phyloP scores from a whole-genome alignment of 1,140 invertebrate species.

The Stegodyphus dumicola region DNA sequence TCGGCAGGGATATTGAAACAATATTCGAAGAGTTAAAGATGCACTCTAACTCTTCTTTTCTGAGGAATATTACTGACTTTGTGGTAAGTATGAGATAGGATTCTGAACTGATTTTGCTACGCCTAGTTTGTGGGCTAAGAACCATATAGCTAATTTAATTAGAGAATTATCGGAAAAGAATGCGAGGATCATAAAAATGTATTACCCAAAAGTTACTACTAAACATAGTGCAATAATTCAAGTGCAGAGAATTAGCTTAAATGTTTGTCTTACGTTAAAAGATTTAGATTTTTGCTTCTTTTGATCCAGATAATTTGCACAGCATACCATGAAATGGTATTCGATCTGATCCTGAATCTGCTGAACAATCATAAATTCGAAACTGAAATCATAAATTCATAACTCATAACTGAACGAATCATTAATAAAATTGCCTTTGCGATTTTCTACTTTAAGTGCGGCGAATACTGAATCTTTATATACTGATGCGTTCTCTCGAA shows the following conservation, averaged over 20 bases:
- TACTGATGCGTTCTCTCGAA: no score
- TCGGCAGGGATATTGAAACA: constrained; percentile 71
- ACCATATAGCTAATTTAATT: background rate
- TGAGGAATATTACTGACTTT: constrained; percentile 78
- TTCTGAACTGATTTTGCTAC: background rate
- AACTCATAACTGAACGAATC: no score
- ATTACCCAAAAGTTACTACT: background rate
- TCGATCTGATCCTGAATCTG: no score
- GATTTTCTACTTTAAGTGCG: no score
- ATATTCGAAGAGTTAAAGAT: constrained; percentile 70
- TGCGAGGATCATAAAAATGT: background rate
- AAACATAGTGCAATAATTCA: background rate
- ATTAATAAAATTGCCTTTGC: no score
- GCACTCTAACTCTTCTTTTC: constrained; percentile 69
- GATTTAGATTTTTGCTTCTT: no score
- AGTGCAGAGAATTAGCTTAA: background rate
- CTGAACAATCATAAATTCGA: no score
- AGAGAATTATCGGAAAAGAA: background rate
- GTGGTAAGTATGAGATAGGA: constrained; percentile 72
- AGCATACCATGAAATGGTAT: no score
- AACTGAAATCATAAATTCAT: no score
- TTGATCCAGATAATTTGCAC: no score
- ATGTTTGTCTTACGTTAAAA: background rate
- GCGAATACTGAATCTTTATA: no score
- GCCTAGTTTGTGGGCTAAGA: background rate